Percentiles rank a stretch among this genome's conserved stretches.
Conservation (phyloP, 2,113 vertebrate species). For the Brevimyrus niger region DNA sequence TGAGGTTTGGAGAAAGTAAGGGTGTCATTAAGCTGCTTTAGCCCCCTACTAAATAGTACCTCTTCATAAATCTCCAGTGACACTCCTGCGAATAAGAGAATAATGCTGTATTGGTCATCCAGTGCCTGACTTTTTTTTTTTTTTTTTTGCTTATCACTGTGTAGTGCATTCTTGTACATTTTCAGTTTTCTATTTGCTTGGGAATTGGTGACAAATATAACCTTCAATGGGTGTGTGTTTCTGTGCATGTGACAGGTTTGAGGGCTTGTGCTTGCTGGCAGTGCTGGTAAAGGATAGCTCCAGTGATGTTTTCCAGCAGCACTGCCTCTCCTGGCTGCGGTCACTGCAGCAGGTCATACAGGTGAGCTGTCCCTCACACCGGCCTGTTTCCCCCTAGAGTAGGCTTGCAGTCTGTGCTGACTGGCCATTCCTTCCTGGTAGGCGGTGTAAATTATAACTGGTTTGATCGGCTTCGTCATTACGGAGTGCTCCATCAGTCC, state of each 20-base stretch:
- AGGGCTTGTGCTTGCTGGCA: conserved; percentile 77
- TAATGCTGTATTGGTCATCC: background rate
- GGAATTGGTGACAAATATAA: background rate
- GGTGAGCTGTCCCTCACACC: conserved; percentile 46
- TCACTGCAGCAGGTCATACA: conserved; percentile 80
- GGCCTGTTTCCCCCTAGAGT: background rate
- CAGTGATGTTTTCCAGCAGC: conserved; percentile 76
- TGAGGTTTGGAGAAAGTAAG: background rate
- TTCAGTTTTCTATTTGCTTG: background rate
- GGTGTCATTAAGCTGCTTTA: background rate
- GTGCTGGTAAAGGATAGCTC: conserved; percentile 78
- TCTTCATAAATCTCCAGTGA: background rate
- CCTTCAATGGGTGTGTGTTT: background rate
- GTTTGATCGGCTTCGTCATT: background rate
- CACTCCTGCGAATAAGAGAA: background rate
- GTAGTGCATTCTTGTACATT: background rate
- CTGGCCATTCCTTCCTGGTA: background rate
- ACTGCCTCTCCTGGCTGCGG: conserved; percentile 79
- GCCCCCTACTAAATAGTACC: background rate
- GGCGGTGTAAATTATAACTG: background rate
- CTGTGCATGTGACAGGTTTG: conserved; percentile 57
- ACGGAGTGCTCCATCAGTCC: background rate
- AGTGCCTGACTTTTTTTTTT: background rate
- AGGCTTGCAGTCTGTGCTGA: background rate
- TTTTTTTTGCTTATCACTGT: background rate